A percentile compares a stretch with the other conserved stretches of the same genome.
phyloP scores from a whole-genome alignment of 2,888 invertebrate genomes.

The Diaprepes abbreviatus region DNA sequence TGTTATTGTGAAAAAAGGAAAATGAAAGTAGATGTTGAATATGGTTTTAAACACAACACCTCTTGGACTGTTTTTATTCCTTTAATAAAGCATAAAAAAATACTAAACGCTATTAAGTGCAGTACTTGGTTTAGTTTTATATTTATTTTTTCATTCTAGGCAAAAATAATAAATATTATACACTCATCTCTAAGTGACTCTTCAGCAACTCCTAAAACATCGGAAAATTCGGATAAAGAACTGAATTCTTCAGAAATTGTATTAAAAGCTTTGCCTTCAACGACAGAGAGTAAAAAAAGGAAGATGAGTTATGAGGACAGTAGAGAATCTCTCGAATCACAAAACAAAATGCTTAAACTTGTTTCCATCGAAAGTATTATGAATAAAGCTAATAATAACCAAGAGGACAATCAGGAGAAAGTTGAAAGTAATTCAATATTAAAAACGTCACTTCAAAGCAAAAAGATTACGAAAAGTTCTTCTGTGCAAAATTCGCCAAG shows the following conservation, averaged over 20 bases:
- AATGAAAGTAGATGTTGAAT: no score
- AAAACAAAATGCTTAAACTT: slow-evolving; percentile 54
- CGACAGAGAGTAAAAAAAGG: slow-evolving; percentile 42
- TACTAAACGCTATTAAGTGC: no score
- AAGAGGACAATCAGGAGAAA: slow-evolving; percentile 26
- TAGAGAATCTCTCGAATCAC: slow-evolving; percentile 21
- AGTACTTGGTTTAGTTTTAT: no score
- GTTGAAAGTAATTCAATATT: slow-evolving; percentile 22
- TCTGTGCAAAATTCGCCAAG: slow-evolving; percentile 32
- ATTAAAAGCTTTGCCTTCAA: background rate
- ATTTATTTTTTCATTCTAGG: slow-evolving; percentile 34
- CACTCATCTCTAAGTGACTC: slow-evolving; percentile 56
- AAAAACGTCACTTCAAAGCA: slow-evolving; percentile 38
- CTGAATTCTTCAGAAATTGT: background rate
- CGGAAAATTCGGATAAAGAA: background rate
- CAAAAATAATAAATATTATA: slow-evolving; percentile 57
- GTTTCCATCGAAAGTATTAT: slow-evolving; percentile 55
- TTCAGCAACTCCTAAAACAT: background rate
- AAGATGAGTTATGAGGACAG: slow-evolving; percentile 46
- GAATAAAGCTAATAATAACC: slow-evolving; percentile 48
- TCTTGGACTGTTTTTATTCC: no score
- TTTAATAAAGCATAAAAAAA: no score
- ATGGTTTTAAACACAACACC: no score
- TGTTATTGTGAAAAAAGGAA: no score
- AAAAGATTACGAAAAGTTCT: slow-evolving; percentile 33